Evolutionary conservation across 2,888 invertebrate genomes (phyloP).

Genomic region (Dryomyza anilis): DNA sequence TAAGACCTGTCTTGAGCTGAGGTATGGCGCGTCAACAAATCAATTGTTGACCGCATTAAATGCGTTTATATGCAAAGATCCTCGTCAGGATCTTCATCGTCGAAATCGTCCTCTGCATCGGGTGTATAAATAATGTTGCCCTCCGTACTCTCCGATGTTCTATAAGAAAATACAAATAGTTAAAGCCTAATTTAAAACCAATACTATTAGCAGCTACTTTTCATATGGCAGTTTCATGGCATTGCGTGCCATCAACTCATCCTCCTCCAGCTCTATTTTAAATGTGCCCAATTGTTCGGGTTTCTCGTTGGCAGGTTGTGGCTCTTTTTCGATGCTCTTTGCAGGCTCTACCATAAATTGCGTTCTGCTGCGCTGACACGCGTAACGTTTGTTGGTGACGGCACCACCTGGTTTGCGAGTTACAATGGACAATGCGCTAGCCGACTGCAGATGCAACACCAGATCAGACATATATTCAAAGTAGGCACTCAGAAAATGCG

Average conservation of each 20-base stretch:
- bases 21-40: too few relatives aligned
- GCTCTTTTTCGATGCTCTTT: background rate
- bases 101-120: slow-evolving; percentile 80
- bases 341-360: slow-evolving; percentile 45
- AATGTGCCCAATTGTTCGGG: slow-evolving; percentile 51
- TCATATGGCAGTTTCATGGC: slow-evolving; percentile 60
- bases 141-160: slow-evolving; percentile 63
- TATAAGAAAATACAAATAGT: slow-evolving; percentile 33
- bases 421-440: slow-evolving; percentile 45
- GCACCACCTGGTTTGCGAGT: slow-evolving; percentile 53
- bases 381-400: slow-evolving; percentile 50
- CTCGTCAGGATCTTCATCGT: slow-evolving; percentile 77
- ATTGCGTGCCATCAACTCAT: slow-evolving; percentile 58
- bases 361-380: slow-evolving; percentile 46
- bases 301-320: background rate
- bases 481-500: slow-evolving; percentile 50
- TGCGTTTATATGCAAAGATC: slow-evolving; percentile 72
- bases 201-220: slow-evolving; percentile 43
- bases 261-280: slow-evolving; percentile 59
- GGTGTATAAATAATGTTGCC: slow-evolving; percentile 76
- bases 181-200: background rate
- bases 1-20: too few relatives aligned
- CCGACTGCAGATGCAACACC: slow-evolving; percentile 48
- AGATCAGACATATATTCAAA: slow-evolving; percentile 57
- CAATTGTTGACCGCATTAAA: too few relatives aligned